Evolutionary conservation across 2,888 invertebrate species (phyloP).

Genomic region (Macrosoma leucophasiata): DNA sequence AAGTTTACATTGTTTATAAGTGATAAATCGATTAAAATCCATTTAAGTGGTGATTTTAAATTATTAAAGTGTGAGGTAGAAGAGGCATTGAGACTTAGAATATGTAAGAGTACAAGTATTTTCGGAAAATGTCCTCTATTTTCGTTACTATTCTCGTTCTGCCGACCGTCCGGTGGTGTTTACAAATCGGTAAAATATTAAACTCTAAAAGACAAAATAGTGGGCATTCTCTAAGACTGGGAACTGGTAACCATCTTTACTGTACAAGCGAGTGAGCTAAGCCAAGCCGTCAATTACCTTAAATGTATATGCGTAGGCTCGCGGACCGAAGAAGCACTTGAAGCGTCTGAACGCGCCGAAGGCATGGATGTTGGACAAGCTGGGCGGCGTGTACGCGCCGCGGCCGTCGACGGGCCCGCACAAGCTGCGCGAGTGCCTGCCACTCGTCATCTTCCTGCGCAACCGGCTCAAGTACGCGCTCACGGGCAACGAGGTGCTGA

Average conservation of each 20-base stretch:
- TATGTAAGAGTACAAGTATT: too few relatives aligned
- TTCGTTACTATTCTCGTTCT: too few relatives aligned
- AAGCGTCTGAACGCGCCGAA: constrained; percentile 99
- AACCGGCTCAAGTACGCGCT: constrained; percentile 99
- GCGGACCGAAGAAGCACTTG: constrained; percentile 99
- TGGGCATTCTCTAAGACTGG: too few relatives aligned
- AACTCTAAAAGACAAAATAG: too few relatives aligned
- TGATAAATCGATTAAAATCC: constrained; percentile 50
- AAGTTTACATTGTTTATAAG: constrained; percentile 38
- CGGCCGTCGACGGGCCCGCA: constrained; percentile 98
- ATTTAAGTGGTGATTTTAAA: constrained; percentile 4
- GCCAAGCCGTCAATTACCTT: too few relatives aligned
- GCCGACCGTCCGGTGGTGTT: too few relatives aligned
- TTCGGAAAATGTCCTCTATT: too few relatives aligned
- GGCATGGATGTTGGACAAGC: constrained; percentile 99
- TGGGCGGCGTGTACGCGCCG: constrained; percentile 98
- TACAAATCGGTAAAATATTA: too few relatives aligned
- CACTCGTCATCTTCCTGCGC: constrained; percentile 96
- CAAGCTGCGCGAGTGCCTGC: constrained; percentile 97
- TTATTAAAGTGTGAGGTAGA: too few relatives aligned
- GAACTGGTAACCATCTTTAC: too few relatives aligned
- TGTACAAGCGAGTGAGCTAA: too few relatives aligned
- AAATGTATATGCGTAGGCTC: constrained; percentile 84
- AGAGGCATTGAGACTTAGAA: too few relatives aligned
- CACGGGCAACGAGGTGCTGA: constrained; percentile 96